These are phyloP conservation scores for Hetaerina americana DNA, from an alignment of 1,140 invertebrate species.

Conservation along the genomic window DNA sequence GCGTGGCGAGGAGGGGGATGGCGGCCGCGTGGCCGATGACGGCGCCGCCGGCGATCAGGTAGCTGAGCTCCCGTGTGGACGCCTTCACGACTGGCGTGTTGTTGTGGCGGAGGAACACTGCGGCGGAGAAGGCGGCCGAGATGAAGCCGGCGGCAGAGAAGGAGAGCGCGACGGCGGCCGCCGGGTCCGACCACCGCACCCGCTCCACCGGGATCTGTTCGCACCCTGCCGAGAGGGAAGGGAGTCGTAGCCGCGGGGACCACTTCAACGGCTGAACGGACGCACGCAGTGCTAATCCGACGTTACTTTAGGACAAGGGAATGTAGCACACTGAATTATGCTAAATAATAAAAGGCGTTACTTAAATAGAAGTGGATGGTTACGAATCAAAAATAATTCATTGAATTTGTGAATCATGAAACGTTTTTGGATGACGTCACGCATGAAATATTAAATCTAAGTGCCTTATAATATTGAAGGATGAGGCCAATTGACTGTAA, in stretches of 20 bases:
- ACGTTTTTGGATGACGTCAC: too few species aligned
- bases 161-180: slow-evolving; percentile 43
- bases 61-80: slow-evolving; percentile 50
- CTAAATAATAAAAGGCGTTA: too few species aligned
- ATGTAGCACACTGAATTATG: too few species aligned
- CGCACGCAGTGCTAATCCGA: too few species aligned
- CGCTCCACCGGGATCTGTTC: slow-evolving; percentile 39
- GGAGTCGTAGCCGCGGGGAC: slow-evolving; percentile 7
- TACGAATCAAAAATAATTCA: too few species aligned
- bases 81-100: slow-evolving; percentile 57
- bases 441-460: too few species aligned
- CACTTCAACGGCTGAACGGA: too few species aligned
- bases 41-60: slow-evolving; percentile 50
- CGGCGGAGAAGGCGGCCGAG: slow-evolving; percentile 40
- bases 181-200: slow-evolving; percentile 40
- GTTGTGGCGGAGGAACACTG: slow-evolving; percentile 49
- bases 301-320: too few species aligned
- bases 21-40: slow-evolving; percentile 38
- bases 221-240: slow-evolving; percentile 34
- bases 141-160: slow-evolving; percentile 46
- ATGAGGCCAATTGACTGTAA: too few species aligned
- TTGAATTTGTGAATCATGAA: too few species aligned
- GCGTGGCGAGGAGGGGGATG: slow-evolving; percentile 59
- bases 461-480: too few species aligned
- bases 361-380: too few species aligned